These are phyloP conservation scores for Bovichtus variegatus DNA, from an alignment of 2,797 vertebrate genomes.

Conservation along the genomic window DNA sequence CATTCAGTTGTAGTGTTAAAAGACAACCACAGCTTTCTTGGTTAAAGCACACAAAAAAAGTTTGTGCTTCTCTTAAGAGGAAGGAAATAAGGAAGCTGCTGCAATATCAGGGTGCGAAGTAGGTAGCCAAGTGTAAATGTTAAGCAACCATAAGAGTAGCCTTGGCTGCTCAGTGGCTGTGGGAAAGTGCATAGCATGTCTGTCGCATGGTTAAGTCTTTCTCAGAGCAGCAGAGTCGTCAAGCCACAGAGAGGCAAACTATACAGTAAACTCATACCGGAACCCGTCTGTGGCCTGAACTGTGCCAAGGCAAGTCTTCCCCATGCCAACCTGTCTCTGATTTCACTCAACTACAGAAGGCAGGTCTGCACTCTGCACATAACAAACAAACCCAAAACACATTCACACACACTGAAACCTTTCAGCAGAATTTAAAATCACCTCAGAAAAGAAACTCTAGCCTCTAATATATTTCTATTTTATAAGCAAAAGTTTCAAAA, in stretches of 20 bases:
- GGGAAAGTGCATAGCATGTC: conserved; percentile 76
- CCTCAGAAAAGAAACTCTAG: conserved; percentile 26
- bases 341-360: conserved; percentile 61
- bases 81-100: conserved; percentile 35
- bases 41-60: conserved; percentile 5
- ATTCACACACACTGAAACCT: conserved; percentile 51
- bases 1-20: conserved; percentile 12
- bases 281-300: conserved; percentile 71
- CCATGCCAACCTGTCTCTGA: conserved; percentile 74
- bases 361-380: conserved; percentile 48
- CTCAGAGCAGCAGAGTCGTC: conserved; percentile 67
- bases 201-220: conserved; percentile 72
- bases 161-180: conserved; percentile 64
- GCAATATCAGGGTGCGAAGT: conserved; percentile 51
- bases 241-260: conserved; percentile 78
- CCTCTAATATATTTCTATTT: conserved; percentile 33
- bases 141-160: conserved; percentile 68
- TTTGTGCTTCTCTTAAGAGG: conserved; percentile 37
- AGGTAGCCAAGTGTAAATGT: conserved; percentile 56
- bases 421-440: conserved; percentile 43
- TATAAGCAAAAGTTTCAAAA: conserved; percentile 20
- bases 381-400: conserved; percentile 59
- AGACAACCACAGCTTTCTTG: conserved; percentile 20
- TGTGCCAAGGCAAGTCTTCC: conserved; percentile 67
- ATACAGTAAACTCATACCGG: conserved; percentile 76